Percentiles rank a stretch among this genome's conserved stretches.
Evolutionary conservation across 2,113 vertebrate genomes (phyloP).

Genomic region (Cathartes aura): DNA sequence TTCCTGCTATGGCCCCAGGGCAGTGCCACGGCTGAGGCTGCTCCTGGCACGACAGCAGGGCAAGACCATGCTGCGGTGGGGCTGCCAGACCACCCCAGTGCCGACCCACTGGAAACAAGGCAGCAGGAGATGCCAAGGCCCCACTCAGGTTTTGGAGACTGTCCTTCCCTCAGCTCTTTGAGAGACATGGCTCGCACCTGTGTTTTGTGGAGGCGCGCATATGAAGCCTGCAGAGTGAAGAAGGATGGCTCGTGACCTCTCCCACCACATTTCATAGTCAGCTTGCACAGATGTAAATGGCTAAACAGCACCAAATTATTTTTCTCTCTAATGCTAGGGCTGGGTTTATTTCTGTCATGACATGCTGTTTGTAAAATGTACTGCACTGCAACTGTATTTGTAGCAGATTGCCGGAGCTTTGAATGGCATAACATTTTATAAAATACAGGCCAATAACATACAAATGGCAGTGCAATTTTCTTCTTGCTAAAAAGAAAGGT

Average conservation of each 20-base stretch:
- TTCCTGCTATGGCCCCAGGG: not conserved
- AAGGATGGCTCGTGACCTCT: not conserved
- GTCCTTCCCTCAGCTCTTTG: not conserved
- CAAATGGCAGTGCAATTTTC: not conserved
- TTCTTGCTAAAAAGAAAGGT: not conserved
- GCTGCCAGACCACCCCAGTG: not conserved
- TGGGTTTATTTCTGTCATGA: not conserved
- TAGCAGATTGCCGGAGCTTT: not conserved
- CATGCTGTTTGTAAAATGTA: not conserved
- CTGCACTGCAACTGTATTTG: not conserved
- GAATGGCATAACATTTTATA: not conserved
- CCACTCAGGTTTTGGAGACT: not conserved
- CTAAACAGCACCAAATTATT: not conserved
- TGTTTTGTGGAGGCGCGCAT: not conserved
- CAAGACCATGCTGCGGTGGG: not conserved
- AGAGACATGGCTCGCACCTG: fast-evolving
- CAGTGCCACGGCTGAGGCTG: not conserved
- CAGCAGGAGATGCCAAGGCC: not conserved
- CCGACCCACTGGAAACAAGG: not conserved
- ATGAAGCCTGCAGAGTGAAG: fast-evolving
- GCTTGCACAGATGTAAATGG: not conserved
- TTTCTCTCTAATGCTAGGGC: not conserved
- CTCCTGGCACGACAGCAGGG: not conserved
- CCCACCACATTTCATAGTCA: not conserved
- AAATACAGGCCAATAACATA: not conserved